Evolutionary conservation across 1,140 invertebrate species (phyloP), one percentile per base, ranked within the genome.

Genomic region (Drosophila nigrodunni): DNA sequence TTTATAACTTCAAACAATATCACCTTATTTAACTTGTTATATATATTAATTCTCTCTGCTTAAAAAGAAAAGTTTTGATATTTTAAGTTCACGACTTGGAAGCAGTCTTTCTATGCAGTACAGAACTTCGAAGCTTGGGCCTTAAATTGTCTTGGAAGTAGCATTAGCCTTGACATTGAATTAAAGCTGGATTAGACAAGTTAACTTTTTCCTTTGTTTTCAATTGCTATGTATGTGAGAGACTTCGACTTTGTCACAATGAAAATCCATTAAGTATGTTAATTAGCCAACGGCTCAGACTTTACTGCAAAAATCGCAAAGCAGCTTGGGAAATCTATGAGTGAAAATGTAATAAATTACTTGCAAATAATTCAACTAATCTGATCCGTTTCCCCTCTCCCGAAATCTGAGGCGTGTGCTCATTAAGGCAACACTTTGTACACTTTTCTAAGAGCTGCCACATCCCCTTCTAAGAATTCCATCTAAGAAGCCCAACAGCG

Each of bases 351-450:
- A 89, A 87, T 87, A 88, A 88, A 88, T 88, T 88, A 89, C 85
- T 89, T 80, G 85, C 85, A 88, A 88, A 88, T 88, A 88, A 88
- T 83, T 88, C 83, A 88, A 88, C 82, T 88, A 88, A 88, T 89
- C 85, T 70, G 64, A 80, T 69, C 65, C 65, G 65, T 46, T 71
- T 21, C 39, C 18, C 21, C 39, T 74, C 47, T 37, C 34, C 49
- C 21, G 65, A 65, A 87, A 87, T 82, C 78, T 75, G 82, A 87
- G 82, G 79, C 83, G 83, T 83, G 83, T 62, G 83, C 80, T 83
- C 80, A 83, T 87, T 88, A 83, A 66, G 35, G 47, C 44, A 59
- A 68, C 65, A 74, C 57, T 50, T 21, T 30, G 2, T 21, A 30
- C 15, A 7, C 9, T 43, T 6, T 7, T 7, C 46, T 3, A 10